Evolutionary conservation across 2,797 vertebrate genomes (phyloP), one percentile per base, ranked within the genome.

Genomic region (Aeoliscus strigatus): DNA sequence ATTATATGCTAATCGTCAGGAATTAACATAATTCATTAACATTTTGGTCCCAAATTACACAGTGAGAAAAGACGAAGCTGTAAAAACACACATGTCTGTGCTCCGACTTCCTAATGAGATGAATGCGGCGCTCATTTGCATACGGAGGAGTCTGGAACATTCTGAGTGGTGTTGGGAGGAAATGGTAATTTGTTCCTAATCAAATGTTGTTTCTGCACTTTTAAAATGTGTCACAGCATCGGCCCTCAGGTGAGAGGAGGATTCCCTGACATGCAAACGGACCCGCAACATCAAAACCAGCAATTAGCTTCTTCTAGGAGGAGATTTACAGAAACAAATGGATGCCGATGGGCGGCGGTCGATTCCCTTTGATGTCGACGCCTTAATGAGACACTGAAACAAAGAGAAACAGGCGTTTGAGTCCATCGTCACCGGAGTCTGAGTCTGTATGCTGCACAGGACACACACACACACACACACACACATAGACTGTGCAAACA

Each of bases 1-100:
- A 86, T 82, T 75, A 83, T 86, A 88, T 88, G 87, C 83, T 87
- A 90, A 90, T 90, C 83, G 83, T 75, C 29, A 30, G 0, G 76
- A 83, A 88, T 88, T 87, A 88, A 77, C 86, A 89, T 89, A 89
- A 90, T 83, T 88, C 85, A 88, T 88, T 86, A 89, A 88, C 86
- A 87, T 88, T 85, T 73, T 79, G 82, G 80, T 69, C 79, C 87
- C 87, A 27, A 88, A 88, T 88, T 86, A 85, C 84, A 86, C 75
- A 68, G 68, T 56, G 77, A 83, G 79, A 77, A 79, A 11, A n/a
- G n/a, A n/a, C n/a, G n/a, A n/a, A n/a, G n/a, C 31, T 10, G 9
- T 40, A 51, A 73, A 70, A 61, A 69, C 60, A 31, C 61, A 46
- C 60, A 51, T 27, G 5, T 39, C 63, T 79, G 86, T 77, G 86